These are phyloP conservation scores for Nothoprocta perdicaria DNA, from an alignment of 2,113 vertebrate genomes.

Conservation along the genomic window DNA sequence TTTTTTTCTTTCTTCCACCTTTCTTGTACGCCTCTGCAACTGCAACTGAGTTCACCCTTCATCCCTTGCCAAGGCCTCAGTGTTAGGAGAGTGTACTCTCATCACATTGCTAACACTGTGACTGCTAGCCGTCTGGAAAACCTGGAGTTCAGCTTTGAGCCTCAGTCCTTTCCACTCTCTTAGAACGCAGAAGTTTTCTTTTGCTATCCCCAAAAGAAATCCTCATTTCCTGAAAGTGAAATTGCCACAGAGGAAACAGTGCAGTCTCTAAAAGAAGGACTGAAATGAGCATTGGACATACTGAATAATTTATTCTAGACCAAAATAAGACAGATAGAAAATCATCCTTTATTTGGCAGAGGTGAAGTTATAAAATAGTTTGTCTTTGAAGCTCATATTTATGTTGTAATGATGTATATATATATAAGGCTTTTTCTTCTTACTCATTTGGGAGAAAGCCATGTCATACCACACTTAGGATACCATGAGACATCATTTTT, in stretches of 20 bases:
- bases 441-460: neutral
- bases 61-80: conserved; percentile 22
- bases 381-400: neutral
- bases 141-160: neutral
- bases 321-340: neutral
- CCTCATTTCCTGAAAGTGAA: neutral
- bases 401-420: neutral
- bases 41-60: conserved; percentile 26
- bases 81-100: neutral
- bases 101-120: neutral
- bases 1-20: conserved; percentile 18
- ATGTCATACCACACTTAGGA: neutral
- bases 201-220: neutral
- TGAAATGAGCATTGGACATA: neutral
- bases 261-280: neutral
- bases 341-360: neutral
- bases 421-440: accelerated
- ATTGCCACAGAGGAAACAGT: neutral
- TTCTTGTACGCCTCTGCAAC: neutral
- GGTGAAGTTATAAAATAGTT: neutral
- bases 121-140: conserved; percentile 14
- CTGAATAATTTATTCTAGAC: neutral
- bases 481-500: neutral
- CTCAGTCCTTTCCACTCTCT: neutral
- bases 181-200: neutral